Evolutionary conservation across 2,888 invertebrate genomes (phyloP).

Genomic region (Ichneumoninae sp.): DNA sequence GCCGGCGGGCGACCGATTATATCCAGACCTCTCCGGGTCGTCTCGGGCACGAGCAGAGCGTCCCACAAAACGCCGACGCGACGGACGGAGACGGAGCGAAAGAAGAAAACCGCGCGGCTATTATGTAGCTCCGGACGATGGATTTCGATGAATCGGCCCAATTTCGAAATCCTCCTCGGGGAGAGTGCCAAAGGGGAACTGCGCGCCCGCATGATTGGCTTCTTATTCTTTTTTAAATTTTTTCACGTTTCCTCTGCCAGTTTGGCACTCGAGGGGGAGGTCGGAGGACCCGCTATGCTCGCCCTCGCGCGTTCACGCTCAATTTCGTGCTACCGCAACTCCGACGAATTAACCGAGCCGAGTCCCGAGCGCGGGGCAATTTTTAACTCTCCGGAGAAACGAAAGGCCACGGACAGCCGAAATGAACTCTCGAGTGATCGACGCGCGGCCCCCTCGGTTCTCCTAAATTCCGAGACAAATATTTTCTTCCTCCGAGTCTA

Average conservation of each 20-base stretch:
- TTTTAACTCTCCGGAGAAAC: slow-evolving; percentile 13
- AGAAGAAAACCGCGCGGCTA: slow-evolving; percentile 22
- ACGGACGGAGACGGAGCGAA: slow-evolving; percentile 30
- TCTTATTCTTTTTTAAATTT: slow-evolving; percentile 24
- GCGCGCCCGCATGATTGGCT: slow-evolving; percentile 42
- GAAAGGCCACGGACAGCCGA: slow-evolving; percentile 24
- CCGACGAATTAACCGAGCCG: neutral
- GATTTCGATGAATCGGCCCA: slow-evolving; percentile 75
- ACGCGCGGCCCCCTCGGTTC: slow-evolving; percentile 10
- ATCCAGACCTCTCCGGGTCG: slow-evolving; percentile 54
- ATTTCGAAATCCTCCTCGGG: slow-evolving; percentile 70
- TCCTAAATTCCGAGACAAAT: slow-evolving; percentile 24
- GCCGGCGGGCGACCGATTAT: slow-evolving; percentile 69
- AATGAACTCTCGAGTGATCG: slow-evolving; percentile 10
- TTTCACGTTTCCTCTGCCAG: slow-evolving; percentile 38
- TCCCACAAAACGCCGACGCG: slow-evolving; percentile 40
- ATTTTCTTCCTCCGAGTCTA: neutral
- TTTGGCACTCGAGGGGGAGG: neutral
- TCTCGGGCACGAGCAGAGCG: slow-evolving; percentile 27
- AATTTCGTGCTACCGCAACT: slow-evolving; percentile 34
- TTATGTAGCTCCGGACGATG: slow-evolving; percentile 55
- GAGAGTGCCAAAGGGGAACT: slow-evolving; percentile 61
- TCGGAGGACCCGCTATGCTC: neutral
- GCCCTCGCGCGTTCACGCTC: slow-evolving; percentile 52
- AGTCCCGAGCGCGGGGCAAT: slow-evolving; percentile 12